phyloP scores from a whole-genome alignment of 1,140 invertebrate species.

The Anastrepha ludens region DNA sequence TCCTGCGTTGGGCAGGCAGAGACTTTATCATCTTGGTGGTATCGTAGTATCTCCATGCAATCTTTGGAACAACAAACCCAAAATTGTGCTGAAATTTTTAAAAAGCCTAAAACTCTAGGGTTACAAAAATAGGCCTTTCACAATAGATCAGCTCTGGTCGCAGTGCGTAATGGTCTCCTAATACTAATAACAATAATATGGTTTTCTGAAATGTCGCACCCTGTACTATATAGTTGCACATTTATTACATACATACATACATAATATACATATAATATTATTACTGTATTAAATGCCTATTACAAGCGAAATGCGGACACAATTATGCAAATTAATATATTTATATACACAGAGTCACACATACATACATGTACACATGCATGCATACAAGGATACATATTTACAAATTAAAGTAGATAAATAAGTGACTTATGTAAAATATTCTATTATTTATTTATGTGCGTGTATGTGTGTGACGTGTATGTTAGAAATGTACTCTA shows the following conservation, averaged over 20 bases:
- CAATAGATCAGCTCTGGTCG: too few species aligned
- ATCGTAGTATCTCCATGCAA: too few species aligned
- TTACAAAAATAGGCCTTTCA: too few species aligned
- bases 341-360: not conserved
- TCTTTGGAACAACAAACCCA: too few species aligned
- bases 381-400: not conserved
- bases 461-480: not conserved
- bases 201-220: too few species aligned
- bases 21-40: too few species aligned
- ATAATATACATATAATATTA: not conserved
- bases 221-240: not conserved
- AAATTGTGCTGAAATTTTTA: too few species aligned
- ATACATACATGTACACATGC: not conserved
- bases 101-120: too few species aligned
- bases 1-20: too few species aligned
- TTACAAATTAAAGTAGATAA: conserved; percentile 22
- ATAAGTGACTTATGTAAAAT: not conserved
- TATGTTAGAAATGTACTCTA: conserved; percentile 24
- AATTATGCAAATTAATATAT: conserved; percentile 28
- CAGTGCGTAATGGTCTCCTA: too few species aligned
- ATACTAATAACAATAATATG: too few species aligned
- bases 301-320: not conserved
- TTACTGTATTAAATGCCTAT: conserved; percentile 16
- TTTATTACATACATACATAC: not conserved
- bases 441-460: conserved; percentile 21